Evolutionary conservation across 2,113 vertebrate species (phyloP), one percentile per base, ranked within the genome.

Genomic region (Pleuronectes platessa): DNA sequence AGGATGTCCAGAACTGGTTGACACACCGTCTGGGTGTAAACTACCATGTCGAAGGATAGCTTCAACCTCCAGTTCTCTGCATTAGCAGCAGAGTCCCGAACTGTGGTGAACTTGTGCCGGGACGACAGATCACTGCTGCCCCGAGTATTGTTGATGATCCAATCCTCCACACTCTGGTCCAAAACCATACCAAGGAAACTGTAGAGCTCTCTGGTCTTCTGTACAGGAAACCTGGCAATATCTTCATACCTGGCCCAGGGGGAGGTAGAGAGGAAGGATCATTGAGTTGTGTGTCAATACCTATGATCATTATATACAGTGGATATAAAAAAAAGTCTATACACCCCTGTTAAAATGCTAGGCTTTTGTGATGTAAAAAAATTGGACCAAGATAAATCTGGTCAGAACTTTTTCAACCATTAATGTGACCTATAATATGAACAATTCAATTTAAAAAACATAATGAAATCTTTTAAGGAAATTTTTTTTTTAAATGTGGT

Each of bases 11-110:
- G 93, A 78, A 97, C 94, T n/a, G 95, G 94, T 79, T 95, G 95
- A 74, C 97, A 98, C 65, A 95, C 95, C 9, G 94, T 95, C 93
- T 98, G 97, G 4, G 96, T 95, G 76, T 97, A 96, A 68, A 95
- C 94, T 90, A 97, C 97, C 2, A 98, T 97, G 87, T 98, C 96
- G 0, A 96, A 97, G 62, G 96, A 96, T 13, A 98, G 93, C 24
- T 96, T 97, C 90, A 97, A 95, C 80, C 97, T 95, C 97, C 97
- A 98, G 92, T 95, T 97, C 93, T 98, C 97, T 0, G 96, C 97
- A 0, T 96, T 98, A 3, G 96, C 96, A 0, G 97, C 97, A 0
- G 97, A 98, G 91, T 98, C 96, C 8, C 97, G 94, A 81, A 96
- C 95, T 0, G 97, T 98, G 76, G 96, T 96, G 0, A 97, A 98